A percentile compares a stretch with the other conserved stretches of the same genome.
These are phyloP conservation scores for Lordiphosa mommai DNA, from an alignment of 1,140 invertebrate species.

Conservation along the genomic window DNA sequence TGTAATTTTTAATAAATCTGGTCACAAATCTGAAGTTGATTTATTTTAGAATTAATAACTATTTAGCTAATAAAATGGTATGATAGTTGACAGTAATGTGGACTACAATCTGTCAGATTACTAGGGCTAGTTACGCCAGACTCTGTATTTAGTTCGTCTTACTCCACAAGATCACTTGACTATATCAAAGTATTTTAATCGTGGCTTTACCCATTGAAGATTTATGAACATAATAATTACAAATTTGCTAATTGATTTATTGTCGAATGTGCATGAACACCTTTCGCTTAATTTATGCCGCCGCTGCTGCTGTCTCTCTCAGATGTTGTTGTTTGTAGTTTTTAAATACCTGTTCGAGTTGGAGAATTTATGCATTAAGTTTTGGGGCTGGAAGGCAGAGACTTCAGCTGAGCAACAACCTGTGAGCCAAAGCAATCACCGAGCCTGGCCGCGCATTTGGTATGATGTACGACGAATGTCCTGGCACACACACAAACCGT, in stretches of 20 bases:
- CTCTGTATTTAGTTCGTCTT: no score
- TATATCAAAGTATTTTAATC: conserved; percentile 51
- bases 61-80: no score
- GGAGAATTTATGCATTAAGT: conserved; percentile 53
- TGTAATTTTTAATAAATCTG: no score
- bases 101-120: no score
- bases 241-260: conserved; percentile 79
- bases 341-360: conserved; percentile 58
- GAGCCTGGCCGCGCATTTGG: conserved; percentile 42
- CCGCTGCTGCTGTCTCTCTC: conserved; percentile 14
- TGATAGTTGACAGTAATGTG: no score
- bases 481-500: conserved; percentile 65
- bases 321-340: conserved; percentile 20
- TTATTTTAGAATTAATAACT: no score
- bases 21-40: no score
- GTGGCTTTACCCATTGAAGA: conserved; percentile 37
- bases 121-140: no score
- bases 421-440: conserved; percentile 68
- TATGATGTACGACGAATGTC: conserved; percentile 73
- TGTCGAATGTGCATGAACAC: conserved; percentile 72
- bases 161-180: neutral
- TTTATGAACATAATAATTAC: conserved; percentile 79
- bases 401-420: conserved; percentile 31
- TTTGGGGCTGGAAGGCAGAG: conserved; percentile 28
- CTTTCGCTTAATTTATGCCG: conserved; percentile 72